A percentile compares a stretch with the other conserved stretches of the same genome.
Evolutionary conservation across 2,797 vertebrate genomes (phyloP).

Genomic region (Coregonus sp.): DNA sequence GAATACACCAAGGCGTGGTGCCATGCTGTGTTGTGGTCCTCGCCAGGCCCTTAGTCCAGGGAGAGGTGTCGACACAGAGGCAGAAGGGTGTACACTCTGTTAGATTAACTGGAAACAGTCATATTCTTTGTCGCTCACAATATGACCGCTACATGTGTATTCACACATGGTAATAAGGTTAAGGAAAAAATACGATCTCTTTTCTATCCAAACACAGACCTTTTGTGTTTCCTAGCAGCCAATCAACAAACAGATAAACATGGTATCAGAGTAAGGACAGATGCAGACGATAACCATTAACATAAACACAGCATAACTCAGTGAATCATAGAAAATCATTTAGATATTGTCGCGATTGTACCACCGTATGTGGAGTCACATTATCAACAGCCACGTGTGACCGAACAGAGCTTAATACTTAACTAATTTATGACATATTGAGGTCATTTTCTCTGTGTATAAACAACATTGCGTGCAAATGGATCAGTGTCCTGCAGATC

Average conservation of each 20-base stretch:
- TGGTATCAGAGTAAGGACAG: no score
- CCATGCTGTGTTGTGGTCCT: constrained; percentile 1
- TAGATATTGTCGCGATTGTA: neutral
- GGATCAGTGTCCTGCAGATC: constrained; percentile 73
- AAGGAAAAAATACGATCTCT: no score
- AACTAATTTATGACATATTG: constrained; percentile 72
- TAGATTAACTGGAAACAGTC: neutral
- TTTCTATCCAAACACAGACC: no score
- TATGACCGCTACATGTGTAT: neutral
- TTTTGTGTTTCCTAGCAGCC: no score
- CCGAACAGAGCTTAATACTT: constrained; percentile 58
- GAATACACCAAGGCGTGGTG: constrained; percentile 9
- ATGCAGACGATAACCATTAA: no score
- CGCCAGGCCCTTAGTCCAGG: no score
- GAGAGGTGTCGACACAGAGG: constrained; percentile 32
- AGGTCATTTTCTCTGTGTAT: constrained; percentile 73
- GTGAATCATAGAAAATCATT: neutral
- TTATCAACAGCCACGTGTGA: constrained; percentile 62
- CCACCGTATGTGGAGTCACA: no score
- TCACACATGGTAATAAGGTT: no score
- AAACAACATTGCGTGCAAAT: constrained; percentile 77
- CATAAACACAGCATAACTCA: neutral
- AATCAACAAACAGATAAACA: no score
- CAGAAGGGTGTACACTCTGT: neutral
- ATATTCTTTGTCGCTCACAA: neutral